Evolutionary conservation across 1,140 invertebrate genomes (phyloP), one percentile per base, ranked within the genome.

Genomic region (Rhagoletis pomonella): DNA sequence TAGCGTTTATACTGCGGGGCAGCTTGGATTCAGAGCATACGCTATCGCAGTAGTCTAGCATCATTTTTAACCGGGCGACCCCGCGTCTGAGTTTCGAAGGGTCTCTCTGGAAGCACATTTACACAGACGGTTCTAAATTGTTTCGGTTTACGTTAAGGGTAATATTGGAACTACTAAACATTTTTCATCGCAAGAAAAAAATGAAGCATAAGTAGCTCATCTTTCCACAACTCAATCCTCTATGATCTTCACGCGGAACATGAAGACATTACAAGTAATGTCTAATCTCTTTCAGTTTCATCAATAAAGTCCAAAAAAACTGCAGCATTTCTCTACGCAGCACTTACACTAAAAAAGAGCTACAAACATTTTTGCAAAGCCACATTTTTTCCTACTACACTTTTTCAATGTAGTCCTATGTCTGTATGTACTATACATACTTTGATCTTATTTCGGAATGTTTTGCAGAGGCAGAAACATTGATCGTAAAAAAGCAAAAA

Each of bases 231-330:
- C 73, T 81, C 73, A 81, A 81, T 81, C 39, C 42, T 14, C 1
- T 50, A 5, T 81, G n/a, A 58, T 50, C 50, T 81, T n/a, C 47
- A 55, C 19, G 44, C 19, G 55, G 73, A 81, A 47, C 47, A 81
- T 81, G n/a, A 81, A 81, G 73, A 81, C 73, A 81, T 81, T 81
- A 81, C 73, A 19, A 29, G 44, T 81, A 55, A 81, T 55, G 73
- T 81, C 19, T 81, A 81, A 81, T 81, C 73, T 81, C 50, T 55
- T 58, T 81, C 44, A 81, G 14, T 47, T 3, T 77, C 47, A 77
- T 77, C 69, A 50, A 55, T 6, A 39, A 10, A 47, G 10, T 12
- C 29, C 44, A 81, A 81, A 44, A 12, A 58, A 55, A n/a, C 17
- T 50, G 29, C 73, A 81, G 3, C 73, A 19, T 55, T 50, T 55